Conservation (phyloP, 2,888 invertebrate species). For the Odontocerum albicorne region DNA sequence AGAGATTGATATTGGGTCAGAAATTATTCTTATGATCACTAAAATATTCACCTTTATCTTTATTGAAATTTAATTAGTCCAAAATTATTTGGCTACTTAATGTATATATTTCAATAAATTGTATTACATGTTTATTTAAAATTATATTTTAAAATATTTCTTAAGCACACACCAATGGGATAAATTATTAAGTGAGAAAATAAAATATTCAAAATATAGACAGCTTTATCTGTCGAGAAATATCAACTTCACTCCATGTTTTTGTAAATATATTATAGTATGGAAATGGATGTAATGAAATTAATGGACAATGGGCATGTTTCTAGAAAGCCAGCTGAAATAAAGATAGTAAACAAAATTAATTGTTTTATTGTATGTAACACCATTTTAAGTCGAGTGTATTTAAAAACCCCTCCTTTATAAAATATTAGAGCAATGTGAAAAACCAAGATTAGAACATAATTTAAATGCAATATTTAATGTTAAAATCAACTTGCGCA, state of each 20-base stretch:
- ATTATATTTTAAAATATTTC: neutral
- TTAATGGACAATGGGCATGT: slow-evolving; percentile 15
- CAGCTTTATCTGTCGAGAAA: neutral
- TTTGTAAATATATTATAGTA: slow-evolving; percentile 15
- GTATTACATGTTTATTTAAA: neutral
- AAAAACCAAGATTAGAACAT: too few species aligned
- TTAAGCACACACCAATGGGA: neutral
- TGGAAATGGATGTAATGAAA: neutral
- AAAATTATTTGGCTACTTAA: neutral
- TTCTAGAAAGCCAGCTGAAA: slow-evolving; percentile 24
- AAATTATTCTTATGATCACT: neutral
- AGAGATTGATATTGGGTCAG: too few species aligned
- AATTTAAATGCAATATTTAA: too few species aligned
- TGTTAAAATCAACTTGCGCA: too few species aligned
- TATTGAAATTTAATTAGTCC: neutral
- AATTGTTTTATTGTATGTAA: too few species aligned
- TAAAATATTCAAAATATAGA: neutral
- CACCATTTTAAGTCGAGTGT: neutral
- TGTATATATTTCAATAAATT: neutral
- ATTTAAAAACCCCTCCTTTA: too few species aligned
- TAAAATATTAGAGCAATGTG: too few species aligned
- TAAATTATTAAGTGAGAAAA: neutral
- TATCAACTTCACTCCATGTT: slow-evolving; percentile 2
- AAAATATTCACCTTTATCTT: neutral
- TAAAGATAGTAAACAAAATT: too few species aligned